Percentiles rank a stretch among this genome's conserved stretches.
These are phyloP conservation scores for Pseudomugil gertrudae DNA, from an alignment of 2,797 vertebrate species.

Conservation along the genomic window DNA sequence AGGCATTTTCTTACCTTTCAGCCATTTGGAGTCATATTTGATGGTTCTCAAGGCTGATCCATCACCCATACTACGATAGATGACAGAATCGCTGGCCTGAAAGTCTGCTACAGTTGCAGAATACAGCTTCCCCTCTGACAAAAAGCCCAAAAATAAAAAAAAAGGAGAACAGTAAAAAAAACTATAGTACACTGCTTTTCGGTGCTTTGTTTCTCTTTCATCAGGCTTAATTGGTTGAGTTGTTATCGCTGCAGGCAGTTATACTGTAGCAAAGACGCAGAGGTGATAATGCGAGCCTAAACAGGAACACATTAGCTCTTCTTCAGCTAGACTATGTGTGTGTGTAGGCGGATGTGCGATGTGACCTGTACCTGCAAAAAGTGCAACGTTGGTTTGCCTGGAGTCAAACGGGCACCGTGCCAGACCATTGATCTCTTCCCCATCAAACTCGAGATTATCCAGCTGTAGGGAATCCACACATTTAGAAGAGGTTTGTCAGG, in stretches of 20 bases:
- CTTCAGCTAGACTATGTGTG: constrained; percentile 32
- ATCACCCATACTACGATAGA: constrained; percentile 98
- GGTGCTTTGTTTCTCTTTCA: constrained; percentile 40
- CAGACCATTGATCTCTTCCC: constrained; percentile 98
- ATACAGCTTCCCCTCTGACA: constrained; percentile 94
- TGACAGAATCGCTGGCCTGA: constrained; percentile 97
- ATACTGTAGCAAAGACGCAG: constrained; percentile 59
- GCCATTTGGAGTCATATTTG: constrained; percentile 99
- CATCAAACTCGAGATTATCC: constrained; percentile 98
- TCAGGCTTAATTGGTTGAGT: constrained; percentile 64
- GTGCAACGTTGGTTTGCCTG: constrained; percentile 99
- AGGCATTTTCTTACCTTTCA: constrained; percentile 89
- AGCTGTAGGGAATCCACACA: constrained; percentile 85
- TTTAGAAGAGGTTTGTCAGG: constrained; percentile 36
- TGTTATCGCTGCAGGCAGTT: constrained; percentile 65
- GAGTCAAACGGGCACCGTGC: constrained; percentile 98
- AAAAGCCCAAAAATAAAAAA: constrained; percentile 32
- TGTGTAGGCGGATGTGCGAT: constrained; percentile 40
- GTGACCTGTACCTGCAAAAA: constrained; percentile 92
- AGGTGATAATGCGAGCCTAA: constrained; percentile 71
- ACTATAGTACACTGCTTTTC: constrained; percentile 17
- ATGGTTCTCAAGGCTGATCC: constrained; percentile 97
- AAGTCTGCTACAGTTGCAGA: constrained; percentile 98
- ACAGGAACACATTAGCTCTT: constrained; percentile 60
- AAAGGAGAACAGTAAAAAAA: constrained; percentile 31